phyloP scores from a whole-genome alignment of 2,797 vertebrate species.

The Serranus cabrilla region DNA sequence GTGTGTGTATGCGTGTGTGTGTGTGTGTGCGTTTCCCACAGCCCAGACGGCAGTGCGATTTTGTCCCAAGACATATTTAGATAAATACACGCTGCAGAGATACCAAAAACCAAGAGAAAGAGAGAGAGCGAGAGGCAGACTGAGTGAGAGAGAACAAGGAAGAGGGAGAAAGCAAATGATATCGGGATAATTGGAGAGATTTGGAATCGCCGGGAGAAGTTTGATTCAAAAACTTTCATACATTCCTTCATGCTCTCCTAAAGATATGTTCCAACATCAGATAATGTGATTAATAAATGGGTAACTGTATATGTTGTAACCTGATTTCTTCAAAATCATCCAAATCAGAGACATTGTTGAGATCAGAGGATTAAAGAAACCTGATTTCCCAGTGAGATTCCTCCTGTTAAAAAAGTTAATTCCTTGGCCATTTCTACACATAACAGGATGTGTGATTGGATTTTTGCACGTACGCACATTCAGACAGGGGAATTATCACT shows the following conservation, averaged over 20 bases:
- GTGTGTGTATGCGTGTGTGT: constrained; percentile 39
- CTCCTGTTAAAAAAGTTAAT: not conserved
- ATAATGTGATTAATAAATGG: not conserved
- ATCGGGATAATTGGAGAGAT: constrained; percentile 29
- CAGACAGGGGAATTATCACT: not conserved
- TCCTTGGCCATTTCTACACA: not conserved
- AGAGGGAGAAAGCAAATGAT: not conserved
- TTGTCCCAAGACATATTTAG: constrained; percentile 85
- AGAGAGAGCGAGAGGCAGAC: constrained; percentile 46
- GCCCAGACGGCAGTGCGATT: constrained; percentile 79
- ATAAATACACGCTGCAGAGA: constrained; percentile 85
- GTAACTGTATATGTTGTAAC: not conserved
- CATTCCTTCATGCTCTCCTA: constrained; percentile 14
- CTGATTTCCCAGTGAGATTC: not conserved
- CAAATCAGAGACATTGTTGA: not conserved
- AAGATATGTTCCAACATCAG: not conserved
- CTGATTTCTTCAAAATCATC: not conserved
- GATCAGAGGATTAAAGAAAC: not conserved
- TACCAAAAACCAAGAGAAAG: constrained; percentile 60
- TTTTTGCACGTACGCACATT: not conserved
- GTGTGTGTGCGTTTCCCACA: constrained; percentile 66
- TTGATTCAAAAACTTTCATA: constrained; percentile 4
- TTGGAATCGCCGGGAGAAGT: constrained; percentile 9
- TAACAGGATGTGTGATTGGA: not conserved
- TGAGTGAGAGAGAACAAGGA: not conserved